Evolutionary conservation across 2,797 vertebrate species (phyloP).

Genomic region (Perodicticus potto): DNA sequence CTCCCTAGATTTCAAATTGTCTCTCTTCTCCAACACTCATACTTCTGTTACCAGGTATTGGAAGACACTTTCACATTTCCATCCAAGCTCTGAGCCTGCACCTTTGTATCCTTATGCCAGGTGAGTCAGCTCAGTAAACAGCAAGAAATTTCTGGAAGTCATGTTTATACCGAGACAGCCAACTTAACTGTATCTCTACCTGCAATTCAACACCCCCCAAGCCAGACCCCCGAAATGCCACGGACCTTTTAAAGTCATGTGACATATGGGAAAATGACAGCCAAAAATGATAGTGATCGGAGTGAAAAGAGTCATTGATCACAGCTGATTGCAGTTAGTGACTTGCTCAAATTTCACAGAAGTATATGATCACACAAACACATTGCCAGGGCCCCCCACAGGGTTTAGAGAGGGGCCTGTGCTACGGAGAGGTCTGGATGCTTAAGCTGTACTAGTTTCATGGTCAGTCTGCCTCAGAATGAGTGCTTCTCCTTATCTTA

Average conservation of each 20-base stretch:
- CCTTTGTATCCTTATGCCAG: neutral
- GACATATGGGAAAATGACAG: neutral
- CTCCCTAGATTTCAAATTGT: neutral
- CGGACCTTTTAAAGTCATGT: neutral
- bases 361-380: neutral
- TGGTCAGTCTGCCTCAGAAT: neutral
- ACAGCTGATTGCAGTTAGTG: neutral
- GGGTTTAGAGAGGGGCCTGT: neutral
- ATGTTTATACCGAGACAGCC: neutral
- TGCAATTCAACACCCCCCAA: neutral
- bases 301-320: slow-evolving; percentile 27
- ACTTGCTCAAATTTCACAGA: neutral
- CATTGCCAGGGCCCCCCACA: neutral
- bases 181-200: neutral
- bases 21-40: neutral
- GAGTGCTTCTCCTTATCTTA: neutral
- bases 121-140: neutral
- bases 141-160: neutral
- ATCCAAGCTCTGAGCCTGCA: neutral
- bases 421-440: neutral
- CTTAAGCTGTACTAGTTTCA: neutral
- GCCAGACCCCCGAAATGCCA: neutral
- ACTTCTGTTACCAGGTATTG: neutral
- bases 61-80: neutral
- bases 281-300: neutral